Conservation (phyloP, 2,888 invertebrate genomes). For the Rhodophaea formosa region DNA sequence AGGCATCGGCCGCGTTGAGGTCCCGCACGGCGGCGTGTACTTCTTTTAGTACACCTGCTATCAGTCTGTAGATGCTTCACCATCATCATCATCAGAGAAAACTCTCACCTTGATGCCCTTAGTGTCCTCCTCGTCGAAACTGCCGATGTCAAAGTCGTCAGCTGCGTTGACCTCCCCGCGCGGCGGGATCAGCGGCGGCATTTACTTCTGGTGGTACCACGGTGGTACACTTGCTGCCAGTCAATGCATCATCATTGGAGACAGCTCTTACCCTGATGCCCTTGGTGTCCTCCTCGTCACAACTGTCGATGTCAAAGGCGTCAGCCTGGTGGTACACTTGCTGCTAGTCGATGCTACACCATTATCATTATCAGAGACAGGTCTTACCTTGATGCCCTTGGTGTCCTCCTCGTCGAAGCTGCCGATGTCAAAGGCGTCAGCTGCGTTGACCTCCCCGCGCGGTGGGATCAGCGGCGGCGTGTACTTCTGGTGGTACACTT, state of each 20-base stretch:
- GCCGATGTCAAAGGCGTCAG: constrained; percentile 99
- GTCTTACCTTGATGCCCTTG: constrained; percentile 94
- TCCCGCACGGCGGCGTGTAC: too few species aligned
- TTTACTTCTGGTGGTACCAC: constrained; percentile 98
- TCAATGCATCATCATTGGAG: constrained; percentile 84
- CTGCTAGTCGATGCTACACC: too few species aligned
- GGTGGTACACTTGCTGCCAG: constrained; percentile 99
- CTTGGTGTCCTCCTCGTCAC: constrained; percentile 99
- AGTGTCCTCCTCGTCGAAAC: constrained; percentile 99
- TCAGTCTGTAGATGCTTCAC: too few species aligned
- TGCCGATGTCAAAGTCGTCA: constrained; percentile 99
- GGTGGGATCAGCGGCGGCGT: constrained; percentile 99
- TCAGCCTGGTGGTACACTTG: constrained; percentile 83
- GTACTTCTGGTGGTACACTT: constrained; percentile 99
- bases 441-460: constrained; percentile 99
- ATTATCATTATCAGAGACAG: too few species aligned
- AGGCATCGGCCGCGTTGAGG: constrained; percentile 99
- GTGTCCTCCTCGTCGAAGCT: constrained; percentile 99
- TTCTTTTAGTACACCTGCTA: too few species aligned
- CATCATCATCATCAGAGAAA: too few species aligned
- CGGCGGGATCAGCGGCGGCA: constrained; percentile 98
- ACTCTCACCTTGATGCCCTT: constrained; percentile 94
- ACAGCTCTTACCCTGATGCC: constrained; percentile 90
- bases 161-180: constrained; percentile 99
- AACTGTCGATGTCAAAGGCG: constrained; percentile 99